These are phyloP conservation scores for Physella acuta DNA, from an alignment of 1,140 invertebrate species.

Conservation along the genomic window DNA sequence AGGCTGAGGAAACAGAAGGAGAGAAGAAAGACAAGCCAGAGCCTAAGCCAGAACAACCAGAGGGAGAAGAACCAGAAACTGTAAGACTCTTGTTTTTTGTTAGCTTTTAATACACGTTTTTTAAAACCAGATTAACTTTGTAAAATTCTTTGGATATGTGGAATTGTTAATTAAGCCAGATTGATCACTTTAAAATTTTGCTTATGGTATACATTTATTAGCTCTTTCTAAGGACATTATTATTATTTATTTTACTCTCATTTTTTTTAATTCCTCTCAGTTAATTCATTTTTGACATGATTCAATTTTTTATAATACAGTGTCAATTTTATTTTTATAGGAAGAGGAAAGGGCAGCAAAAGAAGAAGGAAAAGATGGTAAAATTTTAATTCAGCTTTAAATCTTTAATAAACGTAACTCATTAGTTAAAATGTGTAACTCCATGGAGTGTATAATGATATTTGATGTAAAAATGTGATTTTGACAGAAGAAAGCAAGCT, in stretches of 20 bases:
- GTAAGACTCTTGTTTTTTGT: neutral
- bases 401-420: neutral
- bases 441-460: neutral
- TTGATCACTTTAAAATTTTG: too few relatives aligned
- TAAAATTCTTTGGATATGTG: neutral
- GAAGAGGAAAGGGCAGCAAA: conserved; percentile 29
- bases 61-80: conserved; percentile 32
- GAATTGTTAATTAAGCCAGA: too few relatives aligned
- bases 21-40: conserved; percentile 34
- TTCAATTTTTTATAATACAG: neutral
- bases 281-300: neutral
- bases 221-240: too few relatives aligned
- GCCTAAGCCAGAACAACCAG: conserved; percentile 28
- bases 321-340: conserved; percentile 17
- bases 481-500: conserved; percentile 41
- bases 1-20: conserved; percentile 42
- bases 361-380: conserved; percentile 24
- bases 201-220: neutral
- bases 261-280: too few relatives aligned
- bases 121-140: too few relatives aligned
- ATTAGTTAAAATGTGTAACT: neutral
- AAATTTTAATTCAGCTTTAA: neutral
- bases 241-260: too few relatives aligned
- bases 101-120: neutral
- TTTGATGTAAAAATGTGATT: conserved; percentile 14